phyloP scores from a whole-genome alignment of 2,888 invertebrate species.

The Tetrapedia diversipes region DNA sequence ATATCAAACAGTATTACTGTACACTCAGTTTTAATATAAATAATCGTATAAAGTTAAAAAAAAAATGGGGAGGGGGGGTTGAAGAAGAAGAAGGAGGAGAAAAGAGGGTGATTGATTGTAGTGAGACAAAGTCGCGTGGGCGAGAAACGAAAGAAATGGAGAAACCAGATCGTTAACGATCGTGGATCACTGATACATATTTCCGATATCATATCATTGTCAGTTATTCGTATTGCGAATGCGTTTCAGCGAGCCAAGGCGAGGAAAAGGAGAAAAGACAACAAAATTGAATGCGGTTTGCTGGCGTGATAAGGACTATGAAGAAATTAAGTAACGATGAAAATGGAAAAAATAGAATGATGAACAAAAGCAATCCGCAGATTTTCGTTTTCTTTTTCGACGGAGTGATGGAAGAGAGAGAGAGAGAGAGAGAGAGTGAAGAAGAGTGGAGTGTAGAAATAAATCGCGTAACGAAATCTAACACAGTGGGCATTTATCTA shows the following conservation, averaged over 20 bases:
- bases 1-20: slow-evolving; percentile 82
- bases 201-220: slow-evolving; percentile 78
- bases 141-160: not conserved
- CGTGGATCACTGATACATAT: slow-evolving; percentile 67
- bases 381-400: not conserved
- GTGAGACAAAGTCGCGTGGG: not conserved
- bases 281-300: no score
- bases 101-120: not conserved
- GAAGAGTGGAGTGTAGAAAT: slow-evolving; percentile 18
- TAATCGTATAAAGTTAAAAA: slow-evolving; percentile 57
- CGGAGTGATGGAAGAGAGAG: not conserved
- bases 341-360: not conserved
- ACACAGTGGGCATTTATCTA: slow-evolving; percentile 63
- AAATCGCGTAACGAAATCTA: slow-evolving; percentile 37
- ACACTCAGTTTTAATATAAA: slow-evolving; percentile 75
- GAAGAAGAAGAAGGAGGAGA: not conserved
- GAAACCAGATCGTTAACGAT: slow-evolving; percentile 37
- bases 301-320: not conserved
- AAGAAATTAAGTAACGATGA: not conserved
- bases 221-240: slow-evolving; percentile 30
- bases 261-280: not conserved
- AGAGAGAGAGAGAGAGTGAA: not conserved
- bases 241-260: not conserved
- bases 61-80: not conserved
- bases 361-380: not conserved